Evolutionary conservation across 2,888 invertebrate species (phyloP), one percentile per base, ranked within the genome.

Genomic region (Ochropleura plecta): DNA sequence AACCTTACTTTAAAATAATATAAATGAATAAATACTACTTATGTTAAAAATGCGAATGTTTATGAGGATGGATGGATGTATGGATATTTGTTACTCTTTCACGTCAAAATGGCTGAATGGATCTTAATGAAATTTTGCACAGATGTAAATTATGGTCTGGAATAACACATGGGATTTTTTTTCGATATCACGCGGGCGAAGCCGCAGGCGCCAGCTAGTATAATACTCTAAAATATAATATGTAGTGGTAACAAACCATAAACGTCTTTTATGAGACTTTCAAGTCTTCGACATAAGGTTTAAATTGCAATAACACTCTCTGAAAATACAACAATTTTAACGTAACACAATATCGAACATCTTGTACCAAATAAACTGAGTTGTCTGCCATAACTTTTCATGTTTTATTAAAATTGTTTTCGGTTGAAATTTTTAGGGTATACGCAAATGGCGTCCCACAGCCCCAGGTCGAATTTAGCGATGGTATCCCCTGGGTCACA

Each of bases 391-490:
- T 76, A 76, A 71, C 60, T 76, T 81, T 73, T 44, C 62, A 48
- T 74, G 59, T 83, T 76, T 66, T 76, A 76, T 83, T 72, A 84
- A 78, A 85, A 84, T 85, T 85, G 71, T 85, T 84, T 81, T 72
- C 60, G 55, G 69, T 73, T 68, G 62, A 81, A 76, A 66, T 73
- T 86, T 86, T 83, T 66, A 65, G 64, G 70, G 60, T 30, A 78
- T 76, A 82, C 66, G 76, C 79, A 88, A 90, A 90, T 88, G 86
- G 88, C 85, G 86, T 91, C 91, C 91, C 91, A 83, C 81, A 88
- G 79, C 92, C 92, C 92, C 93, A 82, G 88, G 90, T 86, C 91
- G 89, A 92, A 93, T 93, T 93, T 91, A 87, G 88, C 83, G 82
- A 87, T 84, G 84, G 70, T 75, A 57, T 80, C 85, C 88, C 91